Conservation (phyloP, 2,797 vertebrate genomes). For the Notoglanidium macrostoma region DNA sequence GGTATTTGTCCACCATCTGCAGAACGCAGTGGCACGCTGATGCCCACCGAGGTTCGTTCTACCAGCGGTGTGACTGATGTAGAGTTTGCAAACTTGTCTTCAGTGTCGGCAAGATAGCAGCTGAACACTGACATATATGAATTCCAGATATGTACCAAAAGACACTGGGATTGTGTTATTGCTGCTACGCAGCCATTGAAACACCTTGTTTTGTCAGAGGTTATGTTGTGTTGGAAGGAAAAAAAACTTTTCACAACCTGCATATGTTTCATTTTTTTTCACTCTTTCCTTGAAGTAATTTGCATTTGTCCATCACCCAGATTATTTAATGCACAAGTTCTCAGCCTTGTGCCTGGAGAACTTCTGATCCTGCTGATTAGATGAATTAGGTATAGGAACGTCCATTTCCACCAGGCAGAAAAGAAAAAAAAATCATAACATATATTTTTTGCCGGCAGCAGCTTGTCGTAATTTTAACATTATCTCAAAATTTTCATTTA, state of each 20-base stretch:
- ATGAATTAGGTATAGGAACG: not conserved
- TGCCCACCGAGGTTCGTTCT: not conserved
- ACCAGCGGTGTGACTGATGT: not conserved
- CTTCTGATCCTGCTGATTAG: not conserved
- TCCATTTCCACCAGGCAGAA: not conserved
- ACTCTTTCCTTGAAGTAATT: not conserved
- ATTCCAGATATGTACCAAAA: constrained; percentile 17
- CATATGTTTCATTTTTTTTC: not conserved
- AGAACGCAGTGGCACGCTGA: not conserved
- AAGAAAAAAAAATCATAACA: not conserved
- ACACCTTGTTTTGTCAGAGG: constrained; percentile 43
- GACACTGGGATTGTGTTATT: constrained; percentile 49
- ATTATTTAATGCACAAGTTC: not conserved
- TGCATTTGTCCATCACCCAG: no score
- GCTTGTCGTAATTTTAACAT: not conserved
- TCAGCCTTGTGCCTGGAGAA: not conserved
- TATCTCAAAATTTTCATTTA: not conserved
- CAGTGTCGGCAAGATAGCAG: not conserved
- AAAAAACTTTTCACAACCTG: not conserved
- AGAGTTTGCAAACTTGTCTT: no score
- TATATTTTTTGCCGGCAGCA: not conserved
- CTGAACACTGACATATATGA: not conserved
- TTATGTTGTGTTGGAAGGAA: not conserved
- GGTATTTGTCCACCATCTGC: not conserved
- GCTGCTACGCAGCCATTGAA: constrained; percentile 71